phyloP scores from a whole-genome alignment of 2,113 vertebrate genomes.

The Sebastes fasciatus region DNA sequence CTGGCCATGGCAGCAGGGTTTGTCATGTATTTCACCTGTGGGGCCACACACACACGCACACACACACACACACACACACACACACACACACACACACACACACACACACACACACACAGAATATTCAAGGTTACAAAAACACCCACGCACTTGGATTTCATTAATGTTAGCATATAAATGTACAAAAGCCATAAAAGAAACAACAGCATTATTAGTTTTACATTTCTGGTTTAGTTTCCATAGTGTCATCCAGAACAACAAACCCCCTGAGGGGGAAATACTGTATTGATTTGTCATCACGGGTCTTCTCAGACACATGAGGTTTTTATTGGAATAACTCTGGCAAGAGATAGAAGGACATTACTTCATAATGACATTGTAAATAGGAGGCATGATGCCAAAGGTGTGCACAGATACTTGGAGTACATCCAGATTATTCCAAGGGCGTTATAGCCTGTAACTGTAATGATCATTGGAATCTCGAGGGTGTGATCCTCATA shows the following conservation, averaged over 20 bases:
- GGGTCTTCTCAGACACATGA: not conserved
- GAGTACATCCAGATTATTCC: not conserved
- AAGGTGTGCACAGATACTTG: not conserved
- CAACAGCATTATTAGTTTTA: not conserved
- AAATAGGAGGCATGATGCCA: not conserved
- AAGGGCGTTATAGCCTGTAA: not conserved
- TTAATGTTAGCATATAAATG: not conserved
- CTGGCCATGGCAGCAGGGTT: conserved; percentile 91
- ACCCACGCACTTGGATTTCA: not conserved
- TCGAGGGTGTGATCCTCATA: not conserved
- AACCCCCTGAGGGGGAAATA: not conserved
- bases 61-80: conserved; percentile 13
- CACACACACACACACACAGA: conserved; percentile 12
- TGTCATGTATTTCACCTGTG: conserved; percentile 90
- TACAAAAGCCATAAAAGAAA: not conserved
- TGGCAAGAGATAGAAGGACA: not conserved
- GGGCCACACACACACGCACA: conserved; percentile 15
- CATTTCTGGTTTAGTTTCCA: not conserved
- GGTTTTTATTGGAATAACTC: conserved; percentile 22
- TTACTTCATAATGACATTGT: not conserved
- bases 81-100: conserved; percentile 26
- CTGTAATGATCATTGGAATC: not conserved
- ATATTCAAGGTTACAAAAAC: conserved; percentile 3
- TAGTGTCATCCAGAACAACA: not conserved
- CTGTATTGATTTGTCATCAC: not conserved